Evolutionary conservation across 2,113 vertebrate genomes (phyloP).

Genomic region (Psettodes erumei): DNA sequence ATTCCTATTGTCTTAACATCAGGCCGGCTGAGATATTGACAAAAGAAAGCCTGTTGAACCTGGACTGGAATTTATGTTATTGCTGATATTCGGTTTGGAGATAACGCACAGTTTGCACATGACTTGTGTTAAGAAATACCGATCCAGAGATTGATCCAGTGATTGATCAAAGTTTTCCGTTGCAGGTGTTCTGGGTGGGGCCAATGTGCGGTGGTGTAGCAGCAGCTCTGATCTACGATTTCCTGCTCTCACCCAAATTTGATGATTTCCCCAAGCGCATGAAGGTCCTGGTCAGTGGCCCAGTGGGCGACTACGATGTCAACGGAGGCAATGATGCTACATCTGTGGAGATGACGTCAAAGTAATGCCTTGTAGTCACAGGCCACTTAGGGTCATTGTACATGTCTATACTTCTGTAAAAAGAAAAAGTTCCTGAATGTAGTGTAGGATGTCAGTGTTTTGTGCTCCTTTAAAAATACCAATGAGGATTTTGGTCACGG

Average conservation of each 20-base stretch:
- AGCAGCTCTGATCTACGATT: slow-evolving; percentile 91
- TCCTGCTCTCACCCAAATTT: slow-evolving; percentile 89
- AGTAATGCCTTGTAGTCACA: slow-evolving; percentile 54
- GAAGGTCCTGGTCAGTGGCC: slow-evolving; percentile 93
- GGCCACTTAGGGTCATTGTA: slow-evolving; percentile 41
- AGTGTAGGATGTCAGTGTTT: slow-evolving; percentile 34
- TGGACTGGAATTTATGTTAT: not conserved
- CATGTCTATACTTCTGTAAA: slow-evolving; percentile 67
- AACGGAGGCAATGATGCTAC: slow-evolving; percentile 75
- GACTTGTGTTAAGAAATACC: not conserved
- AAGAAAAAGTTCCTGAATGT: slow-evolving; percentile 49
- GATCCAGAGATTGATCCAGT: slow-evolving; percentile 10
- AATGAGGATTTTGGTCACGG: slow-evolving; percentile 47
- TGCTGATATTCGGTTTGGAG: not conserved
- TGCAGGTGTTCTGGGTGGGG: slow-evolving; percentile 87
- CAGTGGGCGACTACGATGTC: slow-evolving; percentile 86
- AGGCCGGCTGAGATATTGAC: not conserved
- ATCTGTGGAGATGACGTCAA: slow-evolving; percentile 81
- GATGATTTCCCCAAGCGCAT: slow-evolving; percentile 90
- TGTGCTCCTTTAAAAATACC: slow-evolving; percentile 46
- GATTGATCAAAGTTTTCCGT: slow-evolving; percentile 29
- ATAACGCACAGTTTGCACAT: not conserved
- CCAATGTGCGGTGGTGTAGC: slow-evolving; percentile 84
- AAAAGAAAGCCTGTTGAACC: slow-evolving; percentile 23
- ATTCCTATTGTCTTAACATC: slow-evolving; percentile 40